phyloP scores from a whole-genome alignment of 2,888 invertebrate genomes.

The Homarus gammarus region DNA sequence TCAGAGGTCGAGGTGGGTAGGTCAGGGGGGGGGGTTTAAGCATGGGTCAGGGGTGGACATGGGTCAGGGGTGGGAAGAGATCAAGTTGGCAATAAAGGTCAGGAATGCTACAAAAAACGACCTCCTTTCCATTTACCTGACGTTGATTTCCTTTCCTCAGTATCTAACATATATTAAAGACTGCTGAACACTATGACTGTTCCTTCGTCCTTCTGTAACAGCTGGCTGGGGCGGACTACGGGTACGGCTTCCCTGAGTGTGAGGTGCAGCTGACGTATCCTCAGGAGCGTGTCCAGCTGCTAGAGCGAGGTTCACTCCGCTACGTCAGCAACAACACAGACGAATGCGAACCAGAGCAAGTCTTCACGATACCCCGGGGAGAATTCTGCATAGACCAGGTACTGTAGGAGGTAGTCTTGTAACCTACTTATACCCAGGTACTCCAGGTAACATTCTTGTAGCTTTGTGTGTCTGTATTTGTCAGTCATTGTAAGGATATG shows the following conservation, averaged over 20 bases:
- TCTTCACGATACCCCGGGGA: constrained; percentile 51
- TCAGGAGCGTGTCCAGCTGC: constrained; percentile 66
- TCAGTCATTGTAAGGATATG: not conserved
- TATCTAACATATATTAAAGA: no score
- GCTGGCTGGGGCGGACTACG: constrained; percentile 64
- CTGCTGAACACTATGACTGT: no score
- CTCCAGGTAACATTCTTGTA: no score
- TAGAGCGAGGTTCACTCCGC: constrained; percentile 44
- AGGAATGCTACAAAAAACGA: no score
- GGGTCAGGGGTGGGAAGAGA: no score
- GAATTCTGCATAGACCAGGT: constrained; percentile 73
- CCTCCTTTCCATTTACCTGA: no score
- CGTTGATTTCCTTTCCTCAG: no score
- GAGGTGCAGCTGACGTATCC: constrained; percentile 61
- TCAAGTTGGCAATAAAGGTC: no score
- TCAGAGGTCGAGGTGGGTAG: not conserved
- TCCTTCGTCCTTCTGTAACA: no score
- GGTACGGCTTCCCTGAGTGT: constrained; percentile 67
- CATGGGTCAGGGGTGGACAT: no score
- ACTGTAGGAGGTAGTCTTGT: not conserved
- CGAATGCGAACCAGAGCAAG: constrained; percentile 65
- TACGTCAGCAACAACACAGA: constrained; percentile 66
- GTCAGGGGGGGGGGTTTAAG: no score
- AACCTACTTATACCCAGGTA: not conserved
- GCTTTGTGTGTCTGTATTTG: constrained; percentile 11